Conservation (phyloP, 1,140 invertebrate genomes). For the Pollicipes pollicipes region DNA sequence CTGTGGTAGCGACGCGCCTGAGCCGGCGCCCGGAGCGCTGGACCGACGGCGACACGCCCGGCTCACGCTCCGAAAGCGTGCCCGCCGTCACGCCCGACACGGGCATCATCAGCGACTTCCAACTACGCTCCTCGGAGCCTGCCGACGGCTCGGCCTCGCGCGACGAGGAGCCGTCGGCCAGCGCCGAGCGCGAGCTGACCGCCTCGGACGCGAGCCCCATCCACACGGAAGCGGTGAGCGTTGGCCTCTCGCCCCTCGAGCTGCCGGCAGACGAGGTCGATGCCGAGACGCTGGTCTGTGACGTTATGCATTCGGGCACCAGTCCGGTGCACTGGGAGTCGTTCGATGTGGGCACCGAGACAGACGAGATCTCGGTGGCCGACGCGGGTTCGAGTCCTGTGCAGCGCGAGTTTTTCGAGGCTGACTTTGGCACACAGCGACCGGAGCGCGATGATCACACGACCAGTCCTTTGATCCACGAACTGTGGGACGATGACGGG, state of each 20-base stretch:
- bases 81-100: neutral
- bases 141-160: neutral
- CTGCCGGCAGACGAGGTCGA: neutral
- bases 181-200: neutral
- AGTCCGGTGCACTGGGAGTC: neutral
- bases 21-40: too few species aligned
- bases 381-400: neutral
- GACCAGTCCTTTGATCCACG: neutral
- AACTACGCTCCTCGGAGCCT: neutral
- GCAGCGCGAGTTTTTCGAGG: neutral
- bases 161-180: neutral
- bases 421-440: neutral
- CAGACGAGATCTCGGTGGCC: neutral
- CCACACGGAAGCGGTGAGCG: neutral
- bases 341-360: neutral
- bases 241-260: neutral
- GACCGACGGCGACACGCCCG: neutral
- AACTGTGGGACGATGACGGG: neutral
- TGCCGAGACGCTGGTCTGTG: neutral
- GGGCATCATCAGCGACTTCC: neutral
- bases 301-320: neutral
- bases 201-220: neutral
- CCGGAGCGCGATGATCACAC: neutral
- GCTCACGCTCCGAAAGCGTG: neutral
- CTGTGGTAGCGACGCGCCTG: neutral